Base-by-base conservation (phyloP, 2,113 vertebrate genomes). In the Cynocephalus volans region DNA sequence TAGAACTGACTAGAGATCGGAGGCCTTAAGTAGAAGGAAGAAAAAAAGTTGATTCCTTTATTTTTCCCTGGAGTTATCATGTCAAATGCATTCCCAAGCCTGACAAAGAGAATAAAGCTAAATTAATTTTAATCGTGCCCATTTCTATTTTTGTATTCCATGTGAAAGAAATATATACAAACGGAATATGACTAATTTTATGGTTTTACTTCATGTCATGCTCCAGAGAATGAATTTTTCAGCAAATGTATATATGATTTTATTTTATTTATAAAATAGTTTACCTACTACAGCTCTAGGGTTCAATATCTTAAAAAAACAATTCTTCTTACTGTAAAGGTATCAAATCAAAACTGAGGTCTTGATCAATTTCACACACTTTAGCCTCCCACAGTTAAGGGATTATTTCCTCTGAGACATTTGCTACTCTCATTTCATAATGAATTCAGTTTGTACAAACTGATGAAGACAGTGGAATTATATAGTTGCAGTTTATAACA, bases 361-460 rank as follows among this genome's bases (percentile, higher is more conserved):
- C 69, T 60, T 90, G 90, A 96, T 91, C 70, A 90, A 85, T 96
- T 90, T 87, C 83, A 97, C 84, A 94, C 95, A 88, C 3, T 77
- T 97, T 90, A 94, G 48, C 91, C 77, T 90, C 87, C 97, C 14
- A 72, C 52, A 77, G 75, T 58, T 72, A 96, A 93, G 96, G 75
- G 96, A 96, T 96, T 80, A 97, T 96, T 97, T 97, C 64, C 93
- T 95, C 90, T 9, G n/a, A 97, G 48, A 93, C 84, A 41, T 58
- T 80, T 89, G 69, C 41, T 76, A 50, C 65, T 75, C 77, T 93
- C 8, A 14, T 87, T 97, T 96, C 65, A 95, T 50, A 85, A 88
- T 58, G n/a, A 84, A 56, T 95, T 85, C 76, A 65, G 21, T 90
- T 95, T 84, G 77, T 41, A 79, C 41, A 88, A 96, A 77, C 41